Percentiles rank a stretch among this genome's conserved stretches.
phyloP scores from a whole-genome alignment of 2,797 vertebrate species.

The Scolopax rusticola region DNA sequence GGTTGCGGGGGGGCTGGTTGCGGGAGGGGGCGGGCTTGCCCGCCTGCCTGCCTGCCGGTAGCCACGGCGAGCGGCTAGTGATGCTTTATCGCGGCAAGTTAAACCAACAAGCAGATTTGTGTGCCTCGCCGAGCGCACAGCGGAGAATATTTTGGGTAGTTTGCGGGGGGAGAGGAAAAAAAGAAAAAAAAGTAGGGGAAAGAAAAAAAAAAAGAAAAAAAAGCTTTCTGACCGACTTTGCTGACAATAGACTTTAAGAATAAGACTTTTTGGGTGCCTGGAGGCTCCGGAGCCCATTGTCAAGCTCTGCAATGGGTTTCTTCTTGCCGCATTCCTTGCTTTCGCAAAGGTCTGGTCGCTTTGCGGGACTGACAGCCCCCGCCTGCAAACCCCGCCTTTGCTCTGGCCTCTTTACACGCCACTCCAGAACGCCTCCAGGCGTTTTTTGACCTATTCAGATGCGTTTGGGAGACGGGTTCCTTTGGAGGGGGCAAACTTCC shows the following conservation, averaged over 20 bases:
- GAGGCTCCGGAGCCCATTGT: constrained; percentile 77
- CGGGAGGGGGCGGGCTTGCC: too few species aligned
- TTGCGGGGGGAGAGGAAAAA: constrained; percentile 60
- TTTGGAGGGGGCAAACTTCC: background rate
- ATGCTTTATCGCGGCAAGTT: constrained; percentile 76
- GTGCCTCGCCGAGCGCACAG: constrained; percentile 67
- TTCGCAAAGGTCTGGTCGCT: constrained; percentile 80
- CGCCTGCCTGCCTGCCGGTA: background rate
- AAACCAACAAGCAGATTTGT: constrained; percentile 58
- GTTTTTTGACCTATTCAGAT: constrained; percentile 56
- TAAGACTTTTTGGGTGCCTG: constrained; percentile 77
- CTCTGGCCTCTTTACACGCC: constrained; percentile 68
- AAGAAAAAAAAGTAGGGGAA: too few species aligned
- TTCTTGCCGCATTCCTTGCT: constrained; percentile 77
- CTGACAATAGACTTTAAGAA: constrained; percentile 83
- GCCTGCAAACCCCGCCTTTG: constrained; percentile 59
- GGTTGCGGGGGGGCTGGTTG: too few species aligned
- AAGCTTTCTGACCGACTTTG: constrained; percentile 75
- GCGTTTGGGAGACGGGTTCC: constrained; percentile 22
- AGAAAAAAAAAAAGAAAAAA: background rate
- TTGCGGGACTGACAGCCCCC: constrained; percentile 75
- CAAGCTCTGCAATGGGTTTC: constrained; percentile 72
- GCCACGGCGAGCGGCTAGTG: constrained; percentile 21
- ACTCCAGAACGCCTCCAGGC: constrained; percentile 59
- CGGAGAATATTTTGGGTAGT: constrained; percentile 80